These are phyloP conservation scores for Hucho hucho DNA, from an alignment of 2,113 vertebrate genomes.

Conservation along the genomic window DNA sequence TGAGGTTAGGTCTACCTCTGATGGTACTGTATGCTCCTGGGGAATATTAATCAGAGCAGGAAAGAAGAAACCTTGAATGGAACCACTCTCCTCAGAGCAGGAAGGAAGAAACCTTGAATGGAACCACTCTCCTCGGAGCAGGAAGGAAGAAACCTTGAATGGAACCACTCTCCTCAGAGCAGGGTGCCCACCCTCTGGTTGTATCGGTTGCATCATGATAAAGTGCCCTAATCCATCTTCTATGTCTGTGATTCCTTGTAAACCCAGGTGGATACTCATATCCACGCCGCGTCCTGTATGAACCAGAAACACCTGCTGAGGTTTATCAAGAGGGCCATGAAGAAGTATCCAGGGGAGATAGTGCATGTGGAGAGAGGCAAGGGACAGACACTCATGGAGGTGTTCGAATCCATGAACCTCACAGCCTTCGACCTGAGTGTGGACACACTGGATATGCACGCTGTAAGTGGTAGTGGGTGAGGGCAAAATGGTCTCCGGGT, in stretches of 20 bases:
- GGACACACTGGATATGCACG: slow-evolving; percentile 93
- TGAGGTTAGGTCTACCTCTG: too few species aligned
- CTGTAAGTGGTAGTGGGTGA: slow-evolving; percentile 73
- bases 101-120: too few species aligned
- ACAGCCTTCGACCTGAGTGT: slow-evolving; percentile 94
- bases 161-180: too few species aligned
- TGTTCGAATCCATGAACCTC: slow-evolving; percentile 95
- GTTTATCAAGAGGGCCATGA: slow-evolving; percentile 96
- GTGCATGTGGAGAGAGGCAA: slow-evolving; percentile 88
- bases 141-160: too few species aligned
- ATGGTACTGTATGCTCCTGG: too few species aligned
- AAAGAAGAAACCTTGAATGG: too few species aligned
- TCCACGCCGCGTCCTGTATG: slow-evolving; percentile 98
- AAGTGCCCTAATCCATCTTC: too few species aligned
- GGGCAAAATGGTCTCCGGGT: background rate
- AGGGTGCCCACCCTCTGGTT: too few species aligned
- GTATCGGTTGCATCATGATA: too few species aligned
- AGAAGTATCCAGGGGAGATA: slow-evolving; percentile 87
- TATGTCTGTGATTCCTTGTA: background rate
- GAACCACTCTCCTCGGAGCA: too few species aligned
- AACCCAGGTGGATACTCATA: slow-evolving; percentile 94
- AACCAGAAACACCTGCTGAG: slow-evolving; percentile 97
- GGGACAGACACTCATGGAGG: slow-evolving; percentile 91
- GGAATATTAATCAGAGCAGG: too few species aligned
- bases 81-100: too few species aligned